Percentiles rank a stretch among this genome's conserved stretches.
Conservation (phyloP, 2,888 invertebrate species). For the Mayetiola destructor region DNA sequence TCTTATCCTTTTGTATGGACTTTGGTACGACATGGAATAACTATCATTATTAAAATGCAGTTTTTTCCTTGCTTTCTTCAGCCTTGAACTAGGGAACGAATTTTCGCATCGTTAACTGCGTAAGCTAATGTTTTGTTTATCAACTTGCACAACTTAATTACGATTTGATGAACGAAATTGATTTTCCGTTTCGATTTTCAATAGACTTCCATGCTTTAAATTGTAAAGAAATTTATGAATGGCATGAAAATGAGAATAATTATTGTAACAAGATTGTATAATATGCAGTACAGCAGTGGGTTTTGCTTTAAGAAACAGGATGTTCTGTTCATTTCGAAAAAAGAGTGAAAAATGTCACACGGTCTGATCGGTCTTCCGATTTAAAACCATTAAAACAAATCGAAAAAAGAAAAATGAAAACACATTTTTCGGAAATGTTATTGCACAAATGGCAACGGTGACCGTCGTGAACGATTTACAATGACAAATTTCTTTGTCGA, state of each 20-base stretch:
- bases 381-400: not conserved
- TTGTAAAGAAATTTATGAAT: not conserved
- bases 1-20: no score
- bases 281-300: no score
- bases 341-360: not conserved
- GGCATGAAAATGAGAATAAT: not conserved
- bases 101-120: not conserved
- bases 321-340: no score
- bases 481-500: slow-evolving; percentile 10
- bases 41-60: slow-evolving; percentile 1
- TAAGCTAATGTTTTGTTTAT: not conserved
- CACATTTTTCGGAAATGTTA: no score
- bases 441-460: no score
- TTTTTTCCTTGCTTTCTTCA: not conserved
- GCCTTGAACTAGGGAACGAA: no score
- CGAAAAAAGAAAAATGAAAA: not conserved
- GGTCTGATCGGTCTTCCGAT: not conserved
- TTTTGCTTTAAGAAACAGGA: no score
- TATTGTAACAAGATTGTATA: no score
- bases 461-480: not conserved
- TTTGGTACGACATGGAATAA: no score
- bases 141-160: not conserved
- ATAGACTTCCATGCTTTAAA: no score
- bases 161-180: slow-evolving; percentile 1
- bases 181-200: not conserved